Evolutionary conservation across 1,140 invertebrate species (phyloP), one percentile per base, ranked within the genome.

Genomic region (Parapsyche elsis): DNA sequence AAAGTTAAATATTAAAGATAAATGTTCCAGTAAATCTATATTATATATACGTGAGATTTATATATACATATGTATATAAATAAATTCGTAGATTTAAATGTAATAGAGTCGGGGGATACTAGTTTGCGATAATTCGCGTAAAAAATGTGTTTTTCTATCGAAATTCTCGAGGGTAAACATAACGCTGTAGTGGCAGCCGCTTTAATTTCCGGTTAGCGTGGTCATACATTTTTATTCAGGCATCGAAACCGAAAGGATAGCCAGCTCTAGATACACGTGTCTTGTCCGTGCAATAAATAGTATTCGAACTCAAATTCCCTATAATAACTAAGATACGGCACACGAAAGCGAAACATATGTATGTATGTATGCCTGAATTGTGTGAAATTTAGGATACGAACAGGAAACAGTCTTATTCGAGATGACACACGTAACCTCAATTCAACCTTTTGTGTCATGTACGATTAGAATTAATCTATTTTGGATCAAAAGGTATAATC

Each of bases 131-230:
- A 77, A 38, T 64, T 12, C n/a, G 16, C 16, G 38, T 76, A 77
- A 77, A 77, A 77, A 77, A 64, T 64, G 30, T 77, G 75, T 45
- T 77, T 77, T 64, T 64, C 19, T 16, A 75, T 19, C 71, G 24
- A 24, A 38, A 38, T 1, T 16, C 1, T n/a, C 26, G 49, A 53
- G 16, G 16, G 73, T 75, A 75, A 75, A 75, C 73, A 75, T 49
- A 49, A 75, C 24, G 53, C 12, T 61, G 57, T 64, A 45, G 26
- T 24, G 78, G 46, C 46, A 57, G 71, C 0, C 14, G 53, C 57
- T 79, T 79, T 79, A 79, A 79, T 79, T 79, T 79, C 78, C 78
- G 78, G 78, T 16, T 30, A n/a, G 46, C 38, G 61, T 45, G 76
- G 61, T 67, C 76, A 23, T 78, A 79, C 78, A 79, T 74, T 79